Evolutionary conservation across 1,140 invertebrate species (phyloP).

Genomic region (Calephelis virginiensis): DNA sequence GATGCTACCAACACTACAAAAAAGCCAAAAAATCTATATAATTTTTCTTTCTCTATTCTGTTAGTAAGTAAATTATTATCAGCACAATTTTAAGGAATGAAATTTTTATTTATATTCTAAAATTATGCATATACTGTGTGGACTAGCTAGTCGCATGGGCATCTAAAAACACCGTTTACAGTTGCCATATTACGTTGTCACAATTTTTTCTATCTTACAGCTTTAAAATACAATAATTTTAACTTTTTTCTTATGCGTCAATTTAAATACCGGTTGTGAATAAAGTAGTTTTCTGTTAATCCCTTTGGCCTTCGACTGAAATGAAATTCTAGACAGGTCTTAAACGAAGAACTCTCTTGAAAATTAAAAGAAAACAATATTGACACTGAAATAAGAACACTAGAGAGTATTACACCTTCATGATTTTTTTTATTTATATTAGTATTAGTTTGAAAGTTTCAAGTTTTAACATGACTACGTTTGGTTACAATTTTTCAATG

Average conservation of each 20-base stretch:
- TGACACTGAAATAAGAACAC: not conserved
- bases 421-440: too few relatives aligned
- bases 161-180: not conserved
- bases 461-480: too few relatives aligned
- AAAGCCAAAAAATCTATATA: too few relatives aligned
- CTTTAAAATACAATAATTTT: conserved; percentile 23
- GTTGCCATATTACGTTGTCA: conserved; percentile 27
- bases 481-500: too few relatives aligned
- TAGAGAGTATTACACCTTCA: not conserved
- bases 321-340: not conserved
- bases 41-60: too few relatives aligned
- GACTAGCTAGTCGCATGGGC: too few relatives aligned
- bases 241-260: conserved; percentile 35
- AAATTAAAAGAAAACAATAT: too few relatives aligned
- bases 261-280: conserved; percentile 53
- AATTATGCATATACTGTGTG: not conserved
- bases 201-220: conserved; percentile 20
- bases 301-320: conserved; percentile 22
- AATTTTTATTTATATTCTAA: not conserved
- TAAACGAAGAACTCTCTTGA: too few relatives aligned
- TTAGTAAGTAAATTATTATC: too few relatives aligned
- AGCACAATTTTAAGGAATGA: too few relatives aligned
- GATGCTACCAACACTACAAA: too few relatives aligned
- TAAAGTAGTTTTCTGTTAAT: conserved; percentile 38
- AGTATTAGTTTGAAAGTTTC: too few relatives aligned